Base-by-base conservation (phyloP, 2,113 vertebrate genomes). In the Brienomyrus brachyistius region DNA sequence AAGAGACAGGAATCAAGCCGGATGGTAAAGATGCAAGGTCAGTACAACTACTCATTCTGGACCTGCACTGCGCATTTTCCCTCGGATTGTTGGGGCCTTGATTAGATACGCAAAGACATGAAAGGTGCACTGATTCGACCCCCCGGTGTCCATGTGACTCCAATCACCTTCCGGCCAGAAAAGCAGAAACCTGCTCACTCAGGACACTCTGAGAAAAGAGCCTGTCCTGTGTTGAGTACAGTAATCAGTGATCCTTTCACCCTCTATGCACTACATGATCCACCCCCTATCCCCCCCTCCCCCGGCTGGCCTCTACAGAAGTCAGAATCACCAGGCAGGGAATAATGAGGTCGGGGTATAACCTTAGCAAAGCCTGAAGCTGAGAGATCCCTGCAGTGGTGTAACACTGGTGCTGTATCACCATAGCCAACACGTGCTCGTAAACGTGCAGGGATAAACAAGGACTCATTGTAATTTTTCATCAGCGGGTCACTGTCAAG, bases 91-190 rank as follows among this genome's bases (percentile, higher is more conserved):
- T 51, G 31, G 40, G 31, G 77, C 27, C n/a, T 70, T 82, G 89
- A 86, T 51, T 89, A 50, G 40, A 27, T 87, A 86, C n/a, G 13
- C 48, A 84, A 40, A 62, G 90, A 89, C 56, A 66, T 92, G 91
- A 92, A 93, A 92, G 86, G 90, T 85, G 74, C 82, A 50, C 88
- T 92, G 91, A 93, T 93, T 93, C 91, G 77, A 90, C 89, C 88
- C 87, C 86, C 77, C 31, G 48, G 15, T 35, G 87, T 88, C 92
- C 48, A 77, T 88, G 82, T 62, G 91, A 87, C 89, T 91, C 92
- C 92, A 92, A 92, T 93, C 93, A 93, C 89, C 87, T 88, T 89
- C 86, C 85, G 89, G 74, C 87, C 89, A 84, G 86, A 59, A 62
- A 54, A 77, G 90, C 88, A 13, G 50, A 23, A 86, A 82, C 84